A percentile compares a stretch with the other conserved stretches of the same genome.
Conservation (phyloP, 2,888 invertebrate species). For the Clanis bilineata region DNA sequence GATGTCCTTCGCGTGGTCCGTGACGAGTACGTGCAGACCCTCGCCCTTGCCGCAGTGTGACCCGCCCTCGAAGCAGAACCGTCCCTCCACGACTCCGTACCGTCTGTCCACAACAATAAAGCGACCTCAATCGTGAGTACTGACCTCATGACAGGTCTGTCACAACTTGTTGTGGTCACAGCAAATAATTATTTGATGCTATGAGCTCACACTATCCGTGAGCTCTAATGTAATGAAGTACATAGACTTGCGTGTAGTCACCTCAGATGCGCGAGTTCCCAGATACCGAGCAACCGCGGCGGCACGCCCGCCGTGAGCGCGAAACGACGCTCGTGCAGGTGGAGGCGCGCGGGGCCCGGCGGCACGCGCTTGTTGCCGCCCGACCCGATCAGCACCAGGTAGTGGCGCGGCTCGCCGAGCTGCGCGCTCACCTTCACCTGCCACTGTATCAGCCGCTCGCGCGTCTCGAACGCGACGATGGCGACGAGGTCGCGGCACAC, state of each 20-base stretch:
- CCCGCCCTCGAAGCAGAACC: slow-evolving; percentile 95
- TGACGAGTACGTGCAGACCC: slow-evolving; percentile 89
- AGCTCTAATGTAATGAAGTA: neutral
- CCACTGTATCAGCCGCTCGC: slow-evolving; percentile 95
- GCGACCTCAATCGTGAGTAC: too few relatives aligned
- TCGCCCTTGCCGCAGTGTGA: slow-evolving; percentile 92
- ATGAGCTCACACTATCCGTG: too few relatives aligned
- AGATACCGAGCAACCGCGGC: slow-evolving; percentile 87
- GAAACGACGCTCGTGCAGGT: slow-evolving; percentile 89
- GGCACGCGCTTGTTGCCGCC: slow-evolving; percentile 31
- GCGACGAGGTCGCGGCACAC: slow-evolving; percentile 93
- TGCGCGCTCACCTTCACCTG: slow-evolving; percentile 80
- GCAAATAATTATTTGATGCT: too few relatives aligned
- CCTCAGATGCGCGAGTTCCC: slow-evolving; percentile 87
- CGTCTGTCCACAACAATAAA: too few relatives aligned
- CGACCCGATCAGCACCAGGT: slow-evolving; percentile 56
- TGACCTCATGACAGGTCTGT: too few relatives aligned
- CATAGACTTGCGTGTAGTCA: slow-evolving; percentile 32
- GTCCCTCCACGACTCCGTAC: slow-evolving; percentile 92
- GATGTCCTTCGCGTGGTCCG: slow-evolving; percentile 89
- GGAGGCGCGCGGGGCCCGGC: slow-evolving; percentile 86
- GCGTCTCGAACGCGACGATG: slow-evolving; percentile 92
- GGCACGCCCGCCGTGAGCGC: slow-evolving; percentile 92
- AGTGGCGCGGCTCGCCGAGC: slow-evolving; percentile 59
- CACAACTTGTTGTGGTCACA: too few relatives aligned